Evolutionary conservation across 2,797 vertebrate genomes (phyloP), one percentile per base, ranked within the genome.

Genomic region (Rhincodon typus): DNA sequence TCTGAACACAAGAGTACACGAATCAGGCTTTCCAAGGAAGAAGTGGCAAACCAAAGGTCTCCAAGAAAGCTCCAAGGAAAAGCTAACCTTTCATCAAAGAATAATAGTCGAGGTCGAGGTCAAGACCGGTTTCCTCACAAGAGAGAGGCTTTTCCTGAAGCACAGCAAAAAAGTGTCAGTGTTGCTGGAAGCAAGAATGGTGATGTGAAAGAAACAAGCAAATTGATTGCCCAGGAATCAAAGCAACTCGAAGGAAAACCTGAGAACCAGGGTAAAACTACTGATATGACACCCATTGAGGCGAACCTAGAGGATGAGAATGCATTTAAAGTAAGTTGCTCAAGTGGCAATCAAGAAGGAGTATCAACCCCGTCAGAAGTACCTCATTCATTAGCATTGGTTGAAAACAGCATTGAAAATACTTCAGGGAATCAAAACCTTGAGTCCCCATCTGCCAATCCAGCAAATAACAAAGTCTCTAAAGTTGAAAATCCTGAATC

Each of bases 401-500:
- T 50, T 95, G 46, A 95, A 53, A 95, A 77, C 30, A 34, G 17
- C 15, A 74, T 27, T 74, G 70, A 77, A 53, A 74, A 13, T 23
- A 77, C 19, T 23, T 57, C 67, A 30, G 70, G 50, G 46, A 46
- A 50, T 95, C 69, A 53, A 74, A 95, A n/a, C 30, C 70, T 77
- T 30, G 70, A 74, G 38, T 77, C 30, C 46, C 70, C 42, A 10
- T n/a, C 94, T 72, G 19, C 30, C 70, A 77, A 53, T 72, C 17
- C 21, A 50, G 27, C 46, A 72, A 70, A 72, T n/a, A 77, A 34
- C 13, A 95, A 88, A 5, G 21, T 95, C 95, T 12, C 67, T 46
- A 96, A 96, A 62, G 42, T 70, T 87, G 96, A 96, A 86, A 72
- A 96, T 70, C 82, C 96, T 50, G 97, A 98, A 95, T 96, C 96